phyloP scores from a whole-genome alignment of 2,888 invertebrate species.

The Agelastica alni region DNA sequence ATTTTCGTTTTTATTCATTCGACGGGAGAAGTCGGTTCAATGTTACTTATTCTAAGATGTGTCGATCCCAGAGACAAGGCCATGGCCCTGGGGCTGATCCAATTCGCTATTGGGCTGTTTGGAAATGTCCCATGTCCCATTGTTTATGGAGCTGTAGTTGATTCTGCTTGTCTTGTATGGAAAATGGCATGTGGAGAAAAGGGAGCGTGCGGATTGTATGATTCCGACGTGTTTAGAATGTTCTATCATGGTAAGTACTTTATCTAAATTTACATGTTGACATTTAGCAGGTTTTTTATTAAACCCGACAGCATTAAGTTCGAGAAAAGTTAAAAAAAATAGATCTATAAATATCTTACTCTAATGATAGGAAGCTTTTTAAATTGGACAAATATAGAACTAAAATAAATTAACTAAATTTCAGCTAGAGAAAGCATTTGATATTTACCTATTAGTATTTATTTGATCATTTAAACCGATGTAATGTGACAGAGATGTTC shows the following conservation, averaged over 20 bases:
- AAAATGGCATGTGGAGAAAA: constrained; percentile 78
- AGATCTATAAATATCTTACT: too few relatives aligned
- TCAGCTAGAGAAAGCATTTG: too few relatives aligned
- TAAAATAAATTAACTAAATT: too few relatives aligned
- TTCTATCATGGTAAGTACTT: constrained; percentile 75
- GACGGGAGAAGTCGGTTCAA: constrained; percentile 89
- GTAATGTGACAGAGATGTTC: too few relatives aligned
- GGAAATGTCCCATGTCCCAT: constrained; percentile 96
- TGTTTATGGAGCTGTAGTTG: constrained; percentile 89
- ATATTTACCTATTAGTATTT: too few relatives aligned
- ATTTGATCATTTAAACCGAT: too few relatives aligned
- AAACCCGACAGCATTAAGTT: too few relatives aligned
- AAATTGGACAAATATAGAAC: too few relatives aligned
- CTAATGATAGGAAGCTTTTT: too few relatives aligned
- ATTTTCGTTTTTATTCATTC: constrained; percentile 90
- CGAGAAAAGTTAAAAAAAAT: too few relatives aligned
- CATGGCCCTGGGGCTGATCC: constrained; percentile 92
- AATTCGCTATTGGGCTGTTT: constrained; percentile 90
- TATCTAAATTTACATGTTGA: background rate
- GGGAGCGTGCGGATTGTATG: constrained; percentile 88
- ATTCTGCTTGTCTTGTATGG: constrained; percentile 88
- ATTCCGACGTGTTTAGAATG: constrained; percentile 79
- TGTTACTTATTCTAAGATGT: constrained; percentile 86
- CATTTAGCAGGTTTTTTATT: too few relatives aligned
- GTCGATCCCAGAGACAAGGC: constrained; percentile 92